Evolutionary conservation across 2,888 invertebrate species (phyloP), one percentile per base, ranked within the genome.

Genomic region (Pteria penguin): DNA sequence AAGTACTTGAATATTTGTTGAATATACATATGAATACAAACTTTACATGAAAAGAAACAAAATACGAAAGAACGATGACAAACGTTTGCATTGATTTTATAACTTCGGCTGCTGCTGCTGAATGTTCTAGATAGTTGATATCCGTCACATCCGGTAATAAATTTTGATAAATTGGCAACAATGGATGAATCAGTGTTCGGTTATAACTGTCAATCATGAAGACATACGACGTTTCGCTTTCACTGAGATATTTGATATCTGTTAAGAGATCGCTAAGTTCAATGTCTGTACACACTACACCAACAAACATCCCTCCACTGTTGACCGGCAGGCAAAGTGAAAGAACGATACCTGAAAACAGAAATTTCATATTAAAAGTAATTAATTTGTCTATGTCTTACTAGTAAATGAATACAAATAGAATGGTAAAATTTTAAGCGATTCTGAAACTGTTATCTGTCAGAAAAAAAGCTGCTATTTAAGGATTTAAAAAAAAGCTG

Each of bases 271-370:
- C 52, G 18, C 31, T 52, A 8, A 66, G 45, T 31, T 66, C 33
- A 11, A 66, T 66, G 66, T 66, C 66, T 27, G 54, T 66, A 66
- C 66, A 66, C 18, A 52, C 52, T 14, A 66, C 66, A 8, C 66
- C 66, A 14, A 66, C 52, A 52, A 66, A 66, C 18, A 29, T 27
- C 4, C 52, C 24, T 11, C 5, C 11, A 29, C 11, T 4, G n/a
- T 14, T n/a, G 4, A 26, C 18, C 4, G 66, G 45, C 27, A 66
- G 52, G 18, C 66, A 66, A 18, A 45, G 14, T 4, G 66, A 66
- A 11, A 52, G 5, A 11, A 66, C 27, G 2, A 66, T 26, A 27
- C 66, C 66, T 57, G 32, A 11, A 24, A 62, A 32, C 18, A 45
- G n/a, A n/a, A n/a, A n/a, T n/a, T n/a, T n/a, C n/a, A n/a, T n/a